Evolutionary conservation across 2,797 vertebrate species (phyloP), one percentile per base, ranked within the genome.

Genomic region (Avahi laniger): DNA sequence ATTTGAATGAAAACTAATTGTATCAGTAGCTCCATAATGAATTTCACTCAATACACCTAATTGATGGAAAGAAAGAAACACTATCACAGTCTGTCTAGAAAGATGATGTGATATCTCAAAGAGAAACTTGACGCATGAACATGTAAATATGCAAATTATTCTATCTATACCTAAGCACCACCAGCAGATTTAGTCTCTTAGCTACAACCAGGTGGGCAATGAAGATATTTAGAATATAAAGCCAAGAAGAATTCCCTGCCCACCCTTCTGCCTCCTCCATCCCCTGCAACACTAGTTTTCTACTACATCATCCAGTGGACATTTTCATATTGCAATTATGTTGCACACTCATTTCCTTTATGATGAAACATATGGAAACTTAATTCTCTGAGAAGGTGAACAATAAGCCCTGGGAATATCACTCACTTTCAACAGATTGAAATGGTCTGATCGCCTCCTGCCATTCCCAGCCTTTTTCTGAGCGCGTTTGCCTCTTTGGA

Each of bases 361-460:
- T 93, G 85, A 95, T 69, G 96, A 98, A 97, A 97, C 75, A 83
- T 24, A 88, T 2, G 92, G 85, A 85, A 93, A 91, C 59, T 97
- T 97, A 91, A 93, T 98, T 97, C 26, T 94, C 78, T 96, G n/a
- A 92, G n/a, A 92, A 94, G 91, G 3, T 79, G 52, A 88, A 94
- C 88, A 96, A 84, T 46, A 85, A 48, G 12, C 91, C 63, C 57
- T 59, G n/a, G 18, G 86, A 95, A 50, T 92, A 92, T 96, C 89
- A 94, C 15, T 97, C 65, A 89, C 95, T 96, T 95, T 89, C 69
- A 88, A 80, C 93, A 96, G 93, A 95, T 12, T 92, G 91, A 97
- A 93, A 73, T 67, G 89, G 92, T 96, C 91, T 91, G 82, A 93
- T 83, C 89, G 78, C 93, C 93, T 72, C 4, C 97, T 72, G n/a